These are phyloP conservation scores for Hyaena hyaena DNA, from an alignment of 2,113 vertebrate species.

Conservation along the genomic window DNA sequence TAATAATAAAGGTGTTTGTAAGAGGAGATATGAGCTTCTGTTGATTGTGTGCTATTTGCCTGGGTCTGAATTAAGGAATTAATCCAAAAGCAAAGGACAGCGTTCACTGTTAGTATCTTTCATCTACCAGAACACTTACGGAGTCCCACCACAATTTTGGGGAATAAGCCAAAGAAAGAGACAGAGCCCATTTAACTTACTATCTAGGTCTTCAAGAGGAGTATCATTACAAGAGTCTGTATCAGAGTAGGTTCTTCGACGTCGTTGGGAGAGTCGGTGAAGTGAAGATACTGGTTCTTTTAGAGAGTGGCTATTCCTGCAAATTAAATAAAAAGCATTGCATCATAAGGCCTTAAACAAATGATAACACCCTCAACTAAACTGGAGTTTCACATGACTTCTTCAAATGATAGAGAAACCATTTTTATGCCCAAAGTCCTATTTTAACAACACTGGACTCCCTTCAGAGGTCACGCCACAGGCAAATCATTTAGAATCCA, in stretches of 20 bases:
- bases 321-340: conserved; percentile 62
- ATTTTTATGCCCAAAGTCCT: neutral
- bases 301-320: conserved; percentile 84
- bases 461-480: neutral
- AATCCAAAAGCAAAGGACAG: neutral
- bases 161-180: neutral
- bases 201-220: conserved; percentile 86
- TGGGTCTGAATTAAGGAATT: conserved; percentile 55
- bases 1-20: neutral
- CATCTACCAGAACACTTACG: neutral
- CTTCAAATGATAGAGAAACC: conserved; percentile 38
- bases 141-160: neutral
- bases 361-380: neutral
- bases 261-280: conserved; percentile 85
- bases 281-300: conserved; percentile 85
- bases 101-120: neutral
- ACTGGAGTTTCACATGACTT: conserved; percentile 45
- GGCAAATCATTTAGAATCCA: neutral
- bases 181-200: conserved; percentile 84
- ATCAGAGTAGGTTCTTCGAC: conserved; percentile 89
- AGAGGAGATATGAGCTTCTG: neutral
- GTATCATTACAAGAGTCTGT: conserved; percentile 88
- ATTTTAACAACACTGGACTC: neutral
- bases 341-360: conserved; percentile 32
- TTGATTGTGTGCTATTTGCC: neutral